Evolutionary conservation across 2,797 vertebrate species (phyloP), one percentile per base, ranked within the genome.

Genomic region (Scolopax rusticola): DNA sequence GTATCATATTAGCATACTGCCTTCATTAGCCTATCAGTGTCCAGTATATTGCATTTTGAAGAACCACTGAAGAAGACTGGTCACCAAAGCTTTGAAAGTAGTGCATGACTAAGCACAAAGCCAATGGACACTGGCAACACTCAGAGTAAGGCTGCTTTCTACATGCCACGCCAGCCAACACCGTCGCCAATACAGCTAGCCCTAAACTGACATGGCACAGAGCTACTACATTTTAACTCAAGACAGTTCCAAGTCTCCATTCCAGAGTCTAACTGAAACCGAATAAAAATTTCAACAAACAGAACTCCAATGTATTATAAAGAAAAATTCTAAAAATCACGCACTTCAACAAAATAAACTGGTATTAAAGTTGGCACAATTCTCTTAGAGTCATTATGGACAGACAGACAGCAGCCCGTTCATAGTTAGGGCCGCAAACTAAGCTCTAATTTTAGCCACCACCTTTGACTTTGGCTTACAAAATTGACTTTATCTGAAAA

Each of bases 401-500:
- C 28, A 71, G 60, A 76, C 20, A 89, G 76, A 77, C 45, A 81
- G 63, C 15, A 87, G 45, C 8, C 45, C 80, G 74, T 57, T 92
- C 59, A 23, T 17, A 81, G 57, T 30, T 50, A 56, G n/a, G 15
- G 60, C 64, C 70, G 32, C 80, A 95, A 95, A 78, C 40, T 60
- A 57, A 84, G 47, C 51, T 89, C 84, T 86, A 80, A 89, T 83
- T 95, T 93, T 77, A 94, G 74, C 57, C 21, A 84, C 17, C 38
- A 80, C 74, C 67, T 91, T 77, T 80, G 80, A 65, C 75, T 87
- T 57, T 32, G 41, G 48, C 47, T 76, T 94, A 89, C 25, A 89
- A 84, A 90, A 95, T 4, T 53, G 38, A 89, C 90, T 92, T 92
- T 76, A 94, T 50, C 90, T 71, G 70, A 94, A 95, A 95, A 96